A percentile compares a stretch with the other conserved stretches of the same genome.
These are phyloP conservation scores for Hypsibius dujardini DNA, from an alignment of 1,140 invertebrate genomes.

Conservation along the genomic window DNA sequence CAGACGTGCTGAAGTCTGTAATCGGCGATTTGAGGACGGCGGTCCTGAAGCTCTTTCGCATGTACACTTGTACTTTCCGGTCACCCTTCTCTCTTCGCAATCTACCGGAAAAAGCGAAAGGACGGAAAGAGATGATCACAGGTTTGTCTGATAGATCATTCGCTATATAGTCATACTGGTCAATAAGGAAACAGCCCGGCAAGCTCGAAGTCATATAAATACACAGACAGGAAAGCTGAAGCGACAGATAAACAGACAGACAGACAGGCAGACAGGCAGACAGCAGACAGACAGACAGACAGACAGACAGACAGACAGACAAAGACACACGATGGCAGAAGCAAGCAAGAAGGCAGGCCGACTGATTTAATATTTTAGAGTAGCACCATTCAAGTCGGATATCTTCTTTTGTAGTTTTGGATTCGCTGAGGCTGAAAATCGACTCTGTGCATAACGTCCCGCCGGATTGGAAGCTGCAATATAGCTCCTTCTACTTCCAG, in stretches of 20 bases:
- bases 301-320: no score
- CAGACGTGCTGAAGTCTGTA: background rate
- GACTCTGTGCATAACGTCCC: constrained; percentile 26
- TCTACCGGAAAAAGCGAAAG: background rate
- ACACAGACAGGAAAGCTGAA: no score
- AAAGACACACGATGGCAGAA: no score
- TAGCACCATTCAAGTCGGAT: no score
- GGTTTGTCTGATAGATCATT: background rate
- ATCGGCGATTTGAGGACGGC: background rate
- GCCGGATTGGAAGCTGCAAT: constrained; percentile 23
- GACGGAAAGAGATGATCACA: background rate
- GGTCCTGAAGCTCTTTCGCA: background rate
- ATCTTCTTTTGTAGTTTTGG: background rate
- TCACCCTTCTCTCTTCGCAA: background rate
- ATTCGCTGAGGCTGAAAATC: constrained; percentile 6
- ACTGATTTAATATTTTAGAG: no score
- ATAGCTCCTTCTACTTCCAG: constrained; percentile 13
- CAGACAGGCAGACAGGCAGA: no score
- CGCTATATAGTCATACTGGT: no score
- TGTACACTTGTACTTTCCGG: background rate
- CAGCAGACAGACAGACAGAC: no score
- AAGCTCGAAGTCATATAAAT: no score
- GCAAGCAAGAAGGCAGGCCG: no score
- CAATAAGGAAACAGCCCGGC: no score
- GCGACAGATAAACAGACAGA: no score